Evolutionary conservation across 2,113 vertebrate genomes (phyloP).

Genomic region (Cyanocitta stelleri): DNA sequence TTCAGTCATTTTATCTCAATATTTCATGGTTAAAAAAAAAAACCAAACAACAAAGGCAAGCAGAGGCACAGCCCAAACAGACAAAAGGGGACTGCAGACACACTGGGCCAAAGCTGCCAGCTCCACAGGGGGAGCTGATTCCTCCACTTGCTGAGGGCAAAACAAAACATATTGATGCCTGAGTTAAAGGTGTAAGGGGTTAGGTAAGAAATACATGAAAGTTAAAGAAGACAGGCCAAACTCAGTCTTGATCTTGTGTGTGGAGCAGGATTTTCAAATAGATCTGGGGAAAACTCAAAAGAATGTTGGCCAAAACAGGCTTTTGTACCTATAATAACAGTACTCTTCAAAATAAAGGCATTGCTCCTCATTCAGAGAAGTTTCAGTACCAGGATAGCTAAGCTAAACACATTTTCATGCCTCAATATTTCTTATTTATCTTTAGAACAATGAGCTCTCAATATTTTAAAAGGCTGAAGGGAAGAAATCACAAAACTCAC

Average conservation of each 20-base stretch:
- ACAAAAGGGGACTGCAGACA: neutral
- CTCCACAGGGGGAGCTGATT: neutral
- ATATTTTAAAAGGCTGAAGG: neutral
- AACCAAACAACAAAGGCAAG: neutral
- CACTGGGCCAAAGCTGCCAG: neutral
- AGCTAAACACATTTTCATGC: neutral
- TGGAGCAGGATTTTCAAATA: neutral
- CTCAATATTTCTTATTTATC: neutral
- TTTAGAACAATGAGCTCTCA: neutral
- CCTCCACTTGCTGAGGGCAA: neutral
- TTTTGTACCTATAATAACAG: neutral
- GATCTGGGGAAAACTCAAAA: neutral
- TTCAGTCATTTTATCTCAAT: neutral
- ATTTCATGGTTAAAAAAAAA: neutral
- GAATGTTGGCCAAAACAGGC: neutral
- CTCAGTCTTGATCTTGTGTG: neutral
- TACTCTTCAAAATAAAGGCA: neutral
- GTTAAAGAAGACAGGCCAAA: neutral
- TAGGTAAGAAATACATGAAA: neutral
- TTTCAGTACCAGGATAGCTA: slow-evolving; percentile 12
- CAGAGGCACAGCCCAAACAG: neutral
- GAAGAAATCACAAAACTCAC: neutral
- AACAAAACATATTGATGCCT: neutral
- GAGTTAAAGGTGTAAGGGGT: neutral
- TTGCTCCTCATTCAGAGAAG: neutral